phyloP scores from a whole-genome alignment of 2,113 vertebrate genomes.

The Protobothrops mucrosquamatus region DNA sequence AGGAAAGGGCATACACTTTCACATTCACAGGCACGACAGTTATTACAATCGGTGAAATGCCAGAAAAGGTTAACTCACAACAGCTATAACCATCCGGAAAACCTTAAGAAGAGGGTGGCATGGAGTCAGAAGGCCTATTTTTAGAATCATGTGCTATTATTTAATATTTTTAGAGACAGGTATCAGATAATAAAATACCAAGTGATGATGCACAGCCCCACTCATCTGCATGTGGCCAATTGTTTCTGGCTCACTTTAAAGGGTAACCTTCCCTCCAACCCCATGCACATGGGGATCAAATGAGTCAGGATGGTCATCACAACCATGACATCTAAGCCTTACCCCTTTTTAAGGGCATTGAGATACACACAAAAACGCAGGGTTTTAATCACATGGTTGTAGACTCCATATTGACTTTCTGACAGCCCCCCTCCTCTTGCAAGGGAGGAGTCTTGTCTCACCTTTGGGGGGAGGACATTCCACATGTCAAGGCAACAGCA shows the following conservation, averaged over 20 bases:
- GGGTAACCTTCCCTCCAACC: neutral
- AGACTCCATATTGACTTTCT: neutral
- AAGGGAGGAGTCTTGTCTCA: neutral
- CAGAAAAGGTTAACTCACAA: conserved; percentile 69
- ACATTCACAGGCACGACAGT: conserved; percentile 57
- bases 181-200: conserved; percentile 58
- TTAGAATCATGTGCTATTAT: conserved; percentile 62
- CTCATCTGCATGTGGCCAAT: conserved; percentile 2
- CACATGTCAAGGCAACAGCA: neutral
- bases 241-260: conserved; percentile 16
- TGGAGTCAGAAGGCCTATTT: conserved; percentile 61
- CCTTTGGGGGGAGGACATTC: neutral
- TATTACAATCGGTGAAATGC: conserved; percentile 67
- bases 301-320: neutral
- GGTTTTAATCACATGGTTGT: neutral
- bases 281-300: neutral
- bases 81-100: conserved; percentile 46
- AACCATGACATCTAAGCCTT: neutral
- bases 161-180: conserved; percentile 69
- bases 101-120: conserved; percentile 48
- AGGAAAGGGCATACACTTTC: conserved; percentile 60
- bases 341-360: neutral
- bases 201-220: conserved; percentile 46
- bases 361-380: neutral
- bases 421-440: neutral